Evolutionary conservation across 2,113 vertebrate genomes (phyloP).

Genomic region (Eurystomus gularis): DNA sequence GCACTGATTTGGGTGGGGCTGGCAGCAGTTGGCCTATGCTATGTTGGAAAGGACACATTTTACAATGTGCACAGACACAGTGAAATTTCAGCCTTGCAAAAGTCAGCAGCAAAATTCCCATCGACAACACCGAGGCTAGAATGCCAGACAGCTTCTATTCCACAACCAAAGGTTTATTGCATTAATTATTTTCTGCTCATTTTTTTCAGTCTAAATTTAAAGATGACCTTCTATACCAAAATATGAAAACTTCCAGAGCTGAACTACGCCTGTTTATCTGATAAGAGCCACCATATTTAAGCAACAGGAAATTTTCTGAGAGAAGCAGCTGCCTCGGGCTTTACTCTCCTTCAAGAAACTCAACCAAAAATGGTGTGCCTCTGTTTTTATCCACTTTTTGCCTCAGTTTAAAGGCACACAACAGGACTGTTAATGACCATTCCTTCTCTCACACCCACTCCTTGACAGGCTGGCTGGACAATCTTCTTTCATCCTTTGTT

Average conservation of each 20-base stretch:
- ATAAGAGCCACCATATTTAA: neutral
- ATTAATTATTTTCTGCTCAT: neutral
- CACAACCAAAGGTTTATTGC: neutral
- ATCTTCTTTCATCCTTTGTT: conserved; percentile 66
- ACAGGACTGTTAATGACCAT: conserved; percentile 63
- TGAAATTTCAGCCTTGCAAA: neutral
- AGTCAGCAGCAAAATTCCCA: neutral
- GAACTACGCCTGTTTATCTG: neutral
- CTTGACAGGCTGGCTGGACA: conserved; percentile 65
- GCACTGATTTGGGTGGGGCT: neutral
- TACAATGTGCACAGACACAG: neutral
- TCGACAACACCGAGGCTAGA: fast-evolving
- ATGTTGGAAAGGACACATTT: neutral
- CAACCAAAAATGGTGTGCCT: conserved; percentile 7
- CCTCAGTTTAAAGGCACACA: conserved; percentile 36
- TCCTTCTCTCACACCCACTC: conserved; percentile 37
- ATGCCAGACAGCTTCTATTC: neutral
- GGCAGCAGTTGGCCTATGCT: neutral
- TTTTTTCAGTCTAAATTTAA: neutral
- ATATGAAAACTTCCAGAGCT: neutral
- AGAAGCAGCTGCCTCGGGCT: conserved; percentile 32
- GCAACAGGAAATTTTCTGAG: neutral
- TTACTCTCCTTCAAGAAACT: conserved; percentile 48
- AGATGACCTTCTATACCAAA: neutral
- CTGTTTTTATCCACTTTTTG: neutral